Conservation (phyloP, 2,888 invertebrate genomes). For the Caenorhabditis drosophilae region DNA sequence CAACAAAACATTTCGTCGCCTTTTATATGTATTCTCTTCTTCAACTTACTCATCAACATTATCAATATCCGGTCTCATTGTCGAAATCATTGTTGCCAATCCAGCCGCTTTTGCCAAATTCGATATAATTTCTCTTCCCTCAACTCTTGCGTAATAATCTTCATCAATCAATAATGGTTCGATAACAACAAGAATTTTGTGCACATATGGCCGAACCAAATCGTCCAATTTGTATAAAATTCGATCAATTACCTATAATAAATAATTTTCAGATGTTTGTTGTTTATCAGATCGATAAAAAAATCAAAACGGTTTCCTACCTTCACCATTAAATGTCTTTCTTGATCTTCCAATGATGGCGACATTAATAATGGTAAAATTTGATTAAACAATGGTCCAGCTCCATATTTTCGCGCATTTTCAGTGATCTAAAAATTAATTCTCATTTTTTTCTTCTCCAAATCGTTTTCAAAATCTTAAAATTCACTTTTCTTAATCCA, state of each 20-base stretch:
- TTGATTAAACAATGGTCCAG: constrained; percentile 97
- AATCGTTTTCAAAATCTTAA: too few species aligned
- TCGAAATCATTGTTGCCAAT: constrained; percentile 98
- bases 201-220: constrained; percentile 96
- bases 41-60: constrained; percentile 80
- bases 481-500: constrained; percentile 67
- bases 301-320: constrained; percentile 15
- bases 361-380: constrained; percentile 99
- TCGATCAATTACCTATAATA: constrained; percentile 79
- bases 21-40: too few species aligned
- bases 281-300: neutral
- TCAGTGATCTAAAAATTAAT: too few species aligned
- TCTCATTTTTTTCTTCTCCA: too few species aligned
- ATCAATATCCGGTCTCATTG: constrained; percentile 99
- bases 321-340: constrained; percentile 95
- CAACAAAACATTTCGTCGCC: too few species aligned
- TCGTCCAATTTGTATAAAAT: constrained; percentile 98
- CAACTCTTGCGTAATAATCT: constrained; percentile 99
- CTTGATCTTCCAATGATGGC: constrained; percentile 98
- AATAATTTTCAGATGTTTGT: neutral
- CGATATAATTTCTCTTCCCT: constrained; percentile 89
- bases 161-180: constrained; percentile 98
- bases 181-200: constrained; percentile 98
- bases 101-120: constrained; percentile 99
- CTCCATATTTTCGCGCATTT: constrained; percentile 96